Base-by-base conservation (phyloP, 2,888 invertebrate genomes). In the Mythimna albipuncta region DNA sequence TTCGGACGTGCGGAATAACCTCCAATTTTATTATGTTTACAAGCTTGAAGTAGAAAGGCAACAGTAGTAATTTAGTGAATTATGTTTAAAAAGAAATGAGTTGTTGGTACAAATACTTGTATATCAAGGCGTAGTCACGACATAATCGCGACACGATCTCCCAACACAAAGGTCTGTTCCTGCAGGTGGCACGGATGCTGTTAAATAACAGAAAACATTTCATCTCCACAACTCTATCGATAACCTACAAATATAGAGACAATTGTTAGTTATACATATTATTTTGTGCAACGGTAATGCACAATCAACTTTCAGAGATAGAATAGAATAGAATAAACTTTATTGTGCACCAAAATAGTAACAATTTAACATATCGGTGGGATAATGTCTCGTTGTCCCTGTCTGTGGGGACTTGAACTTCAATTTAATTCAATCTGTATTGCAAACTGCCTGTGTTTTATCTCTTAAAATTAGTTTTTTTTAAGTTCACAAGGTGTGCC, bases 111-210 rank as follows among this genome's bases (percentile, higher is more conserved):
- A 83, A 80, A 73, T 83, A 52, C 7, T 52, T 2, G 50, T 52
- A 73, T 73, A 71, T 72, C 63, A 69, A 65, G 47, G n/a, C 26
- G 13, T 32, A 57, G 62, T 75, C 83, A 83, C 81, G 81, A 83
- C 62, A 38, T 66, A 59, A 67, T 68, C 68, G 52, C 57, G 10
- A 50, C 58, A 62, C 74, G 44, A 77, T 71, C 54, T 58, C 21
- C 58, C 52, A 32, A 59, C 58, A 80, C 68, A 83, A 78, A 81
- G 54, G 69, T 71, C 54, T 35, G 77, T 68, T 74, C 69, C 72
- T 63, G 50, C 58, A 78, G 72, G 47, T 72, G 64, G 64, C 21
- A 41, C 63, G 64, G 79, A 79, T 70, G 68, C 69, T 61, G 63
- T 69, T 72, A 64, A 67, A 77, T 72, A 75, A 74, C 54, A 59